Base-by-base conservation (phyloP, 1,140 invertebrate genomes). In the Pissodes strobi region DNA sequence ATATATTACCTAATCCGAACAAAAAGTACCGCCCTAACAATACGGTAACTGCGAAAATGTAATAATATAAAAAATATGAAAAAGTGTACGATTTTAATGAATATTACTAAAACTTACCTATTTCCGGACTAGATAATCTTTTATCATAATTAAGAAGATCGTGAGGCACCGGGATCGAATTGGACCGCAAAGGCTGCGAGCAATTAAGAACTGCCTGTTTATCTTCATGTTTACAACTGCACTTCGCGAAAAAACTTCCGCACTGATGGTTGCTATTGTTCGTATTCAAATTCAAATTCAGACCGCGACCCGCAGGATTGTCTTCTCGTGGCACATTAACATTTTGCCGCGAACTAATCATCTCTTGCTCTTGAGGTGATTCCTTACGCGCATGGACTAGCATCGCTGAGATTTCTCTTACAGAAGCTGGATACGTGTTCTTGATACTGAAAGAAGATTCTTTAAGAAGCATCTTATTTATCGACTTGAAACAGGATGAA, bases 201-300 rank as follows among this genome's bases (percentile, higher is more conserved):
- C 43, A 2, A 17, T 27, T 49, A 23, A n/a, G 15, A 15, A 37
- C 52, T 64, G 49, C 46, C 48, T 23, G 53, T 51, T 64, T 52
- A 17, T 48, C 46, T 19, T 72, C 67, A 64, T 73, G 59, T 60
- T 67, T 64, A 53, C 75, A 77, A 43, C 69, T 67, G 64, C 74
- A 78, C 66, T 77, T 75, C 15, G 74, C 74, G 64, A 71, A 79
- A 27, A 78, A 66, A 71, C 76, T 78, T 45, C 76, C 78, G 67
- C 78, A 79, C 52, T 72, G 76, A 71, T 79, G 76, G 5, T 70
- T 67, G 17, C 72, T 74, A 34, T 45, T 48, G 45, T 65, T 65
- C 17, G 13, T 43, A 45, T 64, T 64, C 43, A 64, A 64, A 45
- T 64, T 64, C 43, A 64, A 64, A 53, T 62, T 73, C 68, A 71